Conservation (phyloP, 1,140 invertebrate species). For the Yoshiicerus persimilis region DNA sequence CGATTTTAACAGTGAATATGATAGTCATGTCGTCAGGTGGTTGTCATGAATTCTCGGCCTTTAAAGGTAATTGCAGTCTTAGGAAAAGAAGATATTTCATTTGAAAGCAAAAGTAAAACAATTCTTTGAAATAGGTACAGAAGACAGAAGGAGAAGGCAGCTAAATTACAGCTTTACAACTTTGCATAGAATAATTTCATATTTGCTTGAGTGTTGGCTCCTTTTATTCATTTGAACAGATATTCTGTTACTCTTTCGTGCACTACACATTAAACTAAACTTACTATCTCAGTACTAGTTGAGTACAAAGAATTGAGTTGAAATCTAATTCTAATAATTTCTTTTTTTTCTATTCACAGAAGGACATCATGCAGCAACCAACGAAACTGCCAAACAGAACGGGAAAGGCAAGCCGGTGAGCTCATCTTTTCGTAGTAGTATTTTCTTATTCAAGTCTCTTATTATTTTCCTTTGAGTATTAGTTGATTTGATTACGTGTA, state of each 20-base stretch:
- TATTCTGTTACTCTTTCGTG: not conserved
- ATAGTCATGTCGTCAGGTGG: no score
- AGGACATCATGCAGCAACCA: constrained; percentile 9
- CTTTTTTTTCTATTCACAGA: constrained; percentile 20
- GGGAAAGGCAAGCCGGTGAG: constrained; percentile 27
- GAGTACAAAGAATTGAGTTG: not conserved
- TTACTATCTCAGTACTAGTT: not conserved
- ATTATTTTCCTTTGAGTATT: not conserved
- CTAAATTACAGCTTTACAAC: not conserved
- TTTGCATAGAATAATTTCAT: not conserved
- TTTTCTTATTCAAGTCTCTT: not conserved
- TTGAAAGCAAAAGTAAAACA: constrained; percentile 4
- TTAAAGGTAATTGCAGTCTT: not conserved
- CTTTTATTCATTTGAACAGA: not conserved
- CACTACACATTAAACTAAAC: not conserved
- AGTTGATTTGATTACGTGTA: not conserved
- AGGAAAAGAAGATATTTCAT: not conserved
- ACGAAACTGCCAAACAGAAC: not conserved
- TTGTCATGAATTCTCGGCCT: not conserved
- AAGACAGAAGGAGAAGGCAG: not conserved
- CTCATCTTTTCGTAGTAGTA: not conserved
- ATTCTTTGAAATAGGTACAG: not conserved
- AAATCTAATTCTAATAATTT: not conserved
- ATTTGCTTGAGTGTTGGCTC: not conserved
- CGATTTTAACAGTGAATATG: no score